Base-by-base conservation (phyloP, 30 jellyfish, hydroid and myxozoan species). In the Nemopilema nomurai region DNA sequence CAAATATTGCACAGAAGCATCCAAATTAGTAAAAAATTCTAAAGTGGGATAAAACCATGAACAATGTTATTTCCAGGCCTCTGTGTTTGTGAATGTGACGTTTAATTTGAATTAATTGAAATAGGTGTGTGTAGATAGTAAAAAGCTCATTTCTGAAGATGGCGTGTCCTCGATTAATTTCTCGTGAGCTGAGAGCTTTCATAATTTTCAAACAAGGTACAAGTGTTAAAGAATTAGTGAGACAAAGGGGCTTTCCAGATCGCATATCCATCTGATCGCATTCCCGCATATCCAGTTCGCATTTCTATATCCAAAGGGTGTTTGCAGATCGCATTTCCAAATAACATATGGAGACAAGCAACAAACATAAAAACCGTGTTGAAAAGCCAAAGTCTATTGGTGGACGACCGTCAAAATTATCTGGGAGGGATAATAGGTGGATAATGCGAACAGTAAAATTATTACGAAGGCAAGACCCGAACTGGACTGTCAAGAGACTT, bases 381-480 rank as follows among this genome's bases (percentile, higher is more conserved):
- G 21, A 8, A n/a, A 65, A 4, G 32, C 19, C 31, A 65, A 65
- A 65, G 6, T 27, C 4, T 65, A 29, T 65, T 27, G 75, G 25
- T 9, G 75, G 75, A 65, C 75, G 75, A 3, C 75, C 75, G 32
- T 65, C 75, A 4, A 65, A 65, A 65, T 29, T 65, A 0, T 65
- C 75, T 1, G 4, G 0, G 32, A 27, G 75, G 13, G 75, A 65
- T 9, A 65, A 65, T 17, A 65, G 75, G 32, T 0, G 75, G 32
- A 3, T 65, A 65, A 65, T 16, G 19, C 75, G 75, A 19, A 27
- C 32, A 21, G 75, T 65, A 13, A 21, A 27, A 1, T 16, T 29
- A 65, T 27, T 65, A 27, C 28, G 75, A 21, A 65, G 75, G 9
- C 75, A 65, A 65, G 75, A 65, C 28, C 75, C 75, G 32, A 65